Base-by-base conservation (phyloP, 2,888 invertebrate genomes). In the Eretmocerus hayati region DNA sequence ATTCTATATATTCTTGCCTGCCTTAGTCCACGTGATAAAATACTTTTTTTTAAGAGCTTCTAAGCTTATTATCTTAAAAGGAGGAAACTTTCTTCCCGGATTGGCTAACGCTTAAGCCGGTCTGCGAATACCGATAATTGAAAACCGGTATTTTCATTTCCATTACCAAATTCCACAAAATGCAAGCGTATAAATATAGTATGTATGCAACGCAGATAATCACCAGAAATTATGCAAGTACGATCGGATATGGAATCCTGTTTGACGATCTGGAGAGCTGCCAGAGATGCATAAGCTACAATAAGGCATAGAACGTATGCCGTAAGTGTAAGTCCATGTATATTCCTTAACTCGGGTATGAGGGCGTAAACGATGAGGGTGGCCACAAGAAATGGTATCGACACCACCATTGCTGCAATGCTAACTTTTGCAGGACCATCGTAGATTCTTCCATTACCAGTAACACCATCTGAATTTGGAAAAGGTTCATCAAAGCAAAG, bases 271-370 rank as follows among this genome's bases (percentile, higher is more conserved):
- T 65, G 61, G 2, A 64, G n/a, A 15, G 58, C 38, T 2, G 57
- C 51, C 4, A 72, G 58, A 4, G 52, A 20, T 5, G 52, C 22
- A 50, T 66, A 72, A 9, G 65, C 66, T 15, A 64, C 33, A 38
- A 62, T 46, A 21, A 72, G 58, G 2, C 58, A 55, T 19, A 56
- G 58, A 1, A 67, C 56, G 55, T 72, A 67, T 33, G 60, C 58
- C 20, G 68, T 63, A 9, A 72, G 56, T 2, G 64, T 66, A 4
- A 49, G 49, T 0, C 72, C 72, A 22, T 72, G 71, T 45, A 72
- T 59, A 39, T 69, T 72, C 36, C 57, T 54, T 42, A 72, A 50
- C 33, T 70, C 65, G 2, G 68, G 65, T 4, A 71, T 40, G 11
- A 67, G 31, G 9, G 59, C 55, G 42, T 72, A 71, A 20, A 69